Conservation (phyloP, 1,140 invertebrate species). For the Lordiphosa clarofinis region DNA sequence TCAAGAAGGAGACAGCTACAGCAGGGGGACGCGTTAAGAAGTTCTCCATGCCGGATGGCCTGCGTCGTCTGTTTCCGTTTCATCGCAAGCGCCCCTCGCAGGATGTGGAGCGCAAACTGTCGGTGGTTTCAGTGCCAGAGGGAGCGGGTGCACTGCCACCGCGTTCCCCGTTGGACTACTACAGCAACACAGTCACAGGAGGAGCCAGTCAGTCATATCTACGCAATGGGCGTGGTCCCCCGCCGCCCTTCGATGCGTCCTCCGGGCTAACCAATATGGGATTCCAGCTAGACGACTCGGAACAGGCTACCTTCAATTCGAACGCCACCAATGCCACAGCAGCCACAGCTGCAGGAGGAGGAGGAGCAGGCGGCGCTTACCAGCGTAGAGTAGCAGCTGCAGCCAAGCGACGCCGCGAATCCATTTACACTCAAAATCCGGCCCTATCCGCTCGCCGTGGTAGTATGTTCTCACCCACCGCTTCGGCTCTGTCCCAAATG, state of each 20-base stretch:
- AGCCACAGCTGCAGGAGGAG: neutral
- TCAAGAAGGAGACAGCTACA: conserved; percentile 37
- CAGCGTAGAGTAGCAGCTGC: conserved; percentile 42
- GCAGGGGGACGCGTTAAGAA: conserved; percentile 55
- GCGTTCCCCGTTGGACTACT: conserved; percentile 52
- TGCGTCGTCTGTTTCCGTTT: conserved; percentile 66
- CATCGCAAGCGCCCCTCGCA: conserved; percentile 66
- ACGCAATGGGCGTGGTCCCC: conserved; percentile 51
- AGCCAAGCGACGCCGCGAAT: conserved; percentile 55
- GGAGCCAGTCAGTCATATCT: conserved; percentile 73
- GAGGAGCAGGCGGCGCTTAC: conserved; percentile 31
- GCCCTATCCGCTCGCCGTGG: conserved; percentile 47
- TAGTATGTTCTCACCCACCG: conserved; percentile 62
- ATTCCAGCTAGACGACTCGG: conserved; percentile 56
- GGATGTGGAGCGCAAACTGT: conserved; percentile 66
- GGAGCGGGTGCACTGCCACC: conserved; percentile 41
- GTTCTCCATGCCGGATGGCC: conserved; percentile 74
- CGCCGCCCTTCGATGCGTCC: conserved; percentile 42
- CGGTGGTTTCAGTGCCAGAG: conserved; percentile 70
- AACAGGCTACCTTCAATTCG: conserved; percentile 26
- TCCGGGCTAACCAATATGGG: conserved; percentile 41
- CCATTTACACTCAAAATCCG: conserved; percentile 71
- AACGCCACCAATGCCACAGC: neutral
- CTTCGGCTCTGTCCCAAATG: conserved; percentile 49
- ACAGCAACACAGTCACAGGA: conserved; percentile 79